Percentiles rank a stretch among this genome's conserved stretches.
Conservation (phyloP, 1,140 invertebrate genomes). For the Laodelphax striatellus region DNA sequence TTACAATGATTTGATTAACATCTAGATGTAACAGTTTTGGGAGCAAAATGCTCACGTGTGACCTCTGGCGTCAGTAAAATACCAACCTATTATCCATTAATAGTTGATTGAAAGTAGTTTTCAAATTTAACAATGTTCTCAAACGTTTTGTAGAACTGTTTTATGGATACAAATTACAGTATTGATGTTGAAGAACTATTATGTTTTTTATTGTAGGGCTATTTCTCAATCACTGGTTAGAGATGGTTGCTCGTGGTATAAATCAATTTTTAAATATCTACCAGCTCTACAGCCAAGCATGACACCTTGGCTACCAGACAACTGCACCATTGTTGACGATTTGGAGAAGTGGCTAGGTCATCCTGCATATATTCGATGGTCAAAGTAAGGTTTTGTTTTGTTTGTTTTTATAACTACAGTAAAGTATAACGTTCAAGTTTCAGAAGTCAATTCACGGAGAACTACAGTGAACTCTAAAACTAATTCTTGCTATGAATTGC, state of each 20-base stretch:
- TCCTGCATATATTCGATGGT: background rate
- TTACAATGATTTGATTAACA: too few species aligned
- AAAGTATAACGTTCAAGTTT: too few species aligned
- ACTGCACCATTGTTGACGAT: background rate
- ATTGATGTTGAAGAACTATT: background rate
- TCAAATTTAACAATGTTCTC: too few species aligned
- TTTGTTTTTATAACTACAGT: too few species aligned
- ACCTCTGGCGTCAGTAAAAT: too few species aligned
- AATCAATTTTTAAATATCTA: background rate
- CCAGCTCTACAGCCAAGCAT: background rate
- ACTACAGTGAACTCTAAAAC: background rate
- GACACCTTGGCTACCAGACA: background rate
- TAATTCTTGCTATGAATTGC: background rate
- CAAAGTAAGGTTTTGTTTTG: too few species aligned
- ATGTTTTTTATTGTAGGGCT: background rate
- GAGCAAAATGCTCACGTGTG: too few species aligned
- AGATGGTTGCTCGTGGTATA: background rate
- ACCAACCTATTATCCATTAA: too few species aligned
- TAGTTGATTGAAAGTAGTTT: too few species aligned
- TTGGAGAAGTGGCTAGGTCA: background rate
- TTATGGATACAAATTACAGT: background rate
- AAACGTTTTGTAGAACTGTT: too few species aligned
- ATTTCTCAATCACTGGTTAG: background rate
- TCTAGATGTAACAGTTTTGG: too few species aligned
- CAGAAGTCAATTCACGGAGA: too few species aligned